Base-by-base conservation (phyloP, 2,888 invertebrate genomes). In the Erebia palarica region DNA sequence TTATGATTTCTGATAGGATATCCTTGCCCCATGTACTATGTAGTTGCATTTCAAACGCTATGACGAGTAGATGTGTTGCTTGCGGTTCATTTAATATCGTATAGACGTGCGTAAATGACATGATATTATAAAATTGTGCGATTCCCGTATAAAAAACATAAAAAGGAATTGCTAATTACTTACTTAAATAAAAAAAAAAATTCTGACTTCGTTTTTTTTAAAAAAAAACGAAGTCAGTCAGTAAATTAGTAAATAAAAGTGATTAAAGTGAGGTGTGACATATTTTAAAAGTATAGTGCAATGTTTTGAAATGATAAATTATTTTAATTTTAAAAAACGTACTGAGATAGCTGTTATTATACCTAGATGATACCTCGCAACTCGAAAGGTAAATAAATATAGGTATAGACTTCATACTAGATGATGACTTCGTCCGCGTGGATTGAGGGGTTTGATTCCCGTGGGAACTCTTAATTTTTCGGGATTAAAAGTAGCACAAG, bases 21-120 rank as follows among this genome's bases (percentile, higher is more conserved):
- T 49, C 49, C 63, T 59, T 67, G 67, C 58, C 47, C 11, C 11
- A 13, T 47, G 47, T 47, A 67, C 11, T 3, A 13, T 47, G 47
- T 47, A 67, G 67, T 67, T 44, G 47, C 16, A 10, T 36, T 21
- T 11, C 36, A 60, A 51, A 21, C 58, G 47, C 49, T 59, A 65
- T 44, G 18, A 47, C 51, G 36, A 42, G 51, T 58, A 51, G 69
- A 65, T 57, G 69, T 65, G 67, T 49, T 65, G 44, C 44, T 61
- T 44, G 57, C 5, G 27, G 3, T 58, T 27, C 14, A 57, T 21
- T 21, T 1, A 55, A 42, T 44, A 42, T 60, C 47, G 8, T 63
- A 63, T 21, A 11, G 21, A 14, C 14, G 47, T 13, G 61, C 18
- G 16, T 13, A 44, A 44, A 59, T 59, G n/a, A 8, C 10, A 59